Evolutionary conservation across 1,140 invertebrate species (phyloP).

Genomic region (Paracyclopina nana): DNA sequence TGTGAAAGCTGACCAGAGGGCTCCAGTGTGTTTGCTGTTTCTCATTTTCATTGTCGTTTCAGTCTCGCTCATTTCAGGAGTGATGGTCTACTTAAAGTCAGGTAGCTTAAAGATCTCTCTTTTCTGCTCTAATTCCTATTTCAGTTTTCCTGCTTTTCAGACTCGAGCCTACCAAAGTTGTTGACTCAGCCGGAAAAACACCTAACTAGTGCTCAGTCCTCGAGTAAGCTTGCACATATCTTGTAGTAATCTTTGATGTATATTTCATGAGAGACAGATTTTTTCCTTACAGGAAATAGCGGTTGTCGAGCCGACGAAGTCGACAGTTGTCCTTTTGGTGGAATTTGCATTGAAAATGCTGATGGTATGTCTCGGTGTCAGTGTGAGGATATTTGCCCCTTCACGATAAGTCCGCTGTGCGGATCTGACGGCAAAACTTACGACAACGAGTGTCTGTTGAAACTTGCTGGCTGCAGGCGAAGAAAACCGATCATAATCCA

Average conservation of each 20-base stretch:
- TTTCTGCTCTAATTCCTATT: too few relatives aligned
- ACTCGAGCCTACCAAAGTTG: too few relatives aligned
- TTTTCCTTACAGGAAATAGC: too few relatives aligned
- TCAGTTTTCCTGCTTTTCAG: too few relatives aligned
- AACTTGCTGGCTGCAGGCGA: constrained; percentile 38
- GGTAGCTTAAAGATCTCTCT: too few relatives aligned
- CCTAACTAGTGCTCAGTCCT: too few relatives aligned
- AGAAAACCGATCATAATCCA: constrained; percentile 43
- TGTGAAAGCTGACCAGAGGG: neutral
- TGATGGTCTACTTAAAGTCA: constrained; percentile 1
- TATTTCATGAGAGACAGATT: too few relatives aligned
- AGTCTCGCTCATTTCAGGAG: neutral
- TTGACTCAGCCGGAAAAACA: too few relatives aligned
- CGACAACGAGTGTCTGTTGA: constrained; percentile 47
- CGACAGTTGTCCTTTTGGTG: neutral
- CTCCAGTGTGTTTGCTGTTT: neutral
- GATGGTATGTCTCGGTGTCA: neutral
- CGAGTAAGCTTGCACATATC: too few relatives aligned
- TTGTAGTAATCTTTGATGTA: too few relatives aligned
- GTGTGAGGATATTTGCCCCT: constrained; percentile 27
- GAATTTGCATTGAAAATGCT: neutral
- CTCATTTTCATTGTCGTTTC: neutral
- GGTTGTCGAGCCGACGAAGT: too few relatives aligned
- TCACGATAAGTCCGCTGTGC: constrained; percentile 40
- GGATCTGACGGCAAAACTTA: constrained; percentile 53